Base-by-base conservation (phyloP, 2,888 invertebrate species). In the Rhamphomyia laevipes region DNA sequence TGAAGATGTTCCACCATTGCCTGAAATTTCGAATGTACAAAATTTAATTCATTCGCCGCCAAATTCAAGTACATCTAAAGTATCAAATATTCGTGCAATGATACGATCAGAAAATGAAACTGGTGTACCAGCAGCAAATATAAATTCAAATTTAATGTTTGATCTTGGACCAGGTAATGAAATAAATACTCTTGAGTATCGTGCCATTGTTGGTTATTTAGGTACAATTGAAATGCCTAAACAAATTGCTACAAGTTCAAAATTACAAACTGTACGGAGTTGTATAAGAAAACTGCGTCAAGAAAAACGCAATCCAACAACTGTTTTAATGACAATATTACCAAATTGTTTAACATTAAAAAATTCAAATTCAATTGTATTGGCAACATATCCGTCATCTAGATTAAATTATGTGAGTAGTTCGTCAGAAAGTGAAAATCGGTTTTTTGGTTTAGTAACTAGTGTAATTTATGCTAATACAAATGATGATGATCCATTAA, bases 181-280 rank as follows among this genome's bases (percentile, higher is more conserved):
- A 1, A 55, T 53, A 37, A 51, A 74, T 65, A 73, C 81, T 0
- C 75, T 86, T 10, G 86, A 86, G 53, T 86, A 85, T 61, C 81
- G 86, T 57, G 88, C 87, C 0, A 81, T 96, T 3, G 91, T 96
- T 1, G 94, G 94, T 2, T 96, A 96, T 68, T 75, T 96, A 44
- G 95, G 95, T 18, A 94, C 95, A 2, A 92, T 96, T 54, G 95
- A 95, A 71, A 93, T 95, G 75, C 94, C 95, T 0, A 84, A 85
- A 65, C 84, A 88, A 56, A 74, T 87, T 41, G 75, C 84, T 46
- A 80, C 81, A 43, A 82, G 82, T 38, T 82, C 85, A 13, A 81
- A 90, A 48, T 70, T 86, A 56, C 79, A 83, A 66, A 82, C 86
- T 16, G 84, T 94, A 15, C 78, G 88, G 50, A 88, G 84, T 50